A percentile compares a stretch with the other conserved stretches of the same genome.
phyloP scores from a whole-genome alignment of 92 coral and sea anemone genomes.

The Zoanthus gigantus region DNA sequence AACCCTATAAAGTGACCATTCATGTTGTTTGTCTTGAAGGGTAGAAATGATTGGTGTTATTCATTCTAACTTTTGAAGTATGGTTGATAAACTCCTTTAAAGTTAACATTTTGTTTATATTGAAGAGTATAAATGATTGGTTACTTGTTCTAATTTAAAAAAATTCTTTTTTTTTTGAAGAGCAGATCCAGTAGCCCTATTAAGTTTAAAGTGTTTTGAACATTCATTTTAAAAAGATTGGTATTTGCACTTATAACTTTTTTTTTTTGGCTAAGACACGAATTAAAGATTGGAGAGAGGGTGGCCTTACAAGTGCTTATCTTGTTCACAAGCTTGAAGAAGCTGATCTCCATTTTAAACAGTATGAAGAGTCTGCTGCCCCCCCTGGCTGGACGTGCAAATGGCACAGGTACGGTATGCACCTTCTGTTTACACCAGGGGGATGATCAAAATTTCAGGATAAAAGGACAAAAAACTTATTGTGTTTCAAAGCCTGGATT shows the following conservation, averaged over 20 bases:
- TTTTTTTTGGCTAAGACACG: conserved; percentile 68
- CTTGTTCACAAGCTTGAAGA: conserved; percentile 83
- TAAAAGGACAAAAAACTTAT: conserved; percentile 36
- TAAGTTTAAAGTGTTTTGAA: neutral
- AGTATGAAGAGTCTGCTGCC: conserved; percentile 94
- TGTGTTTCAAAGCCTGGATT: conserved; percentile 37
- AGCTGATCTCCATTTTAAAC: conserved; percentile 85
- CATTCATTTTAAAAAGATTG: neutral
- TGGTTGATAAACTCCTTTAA: too few species aligned
- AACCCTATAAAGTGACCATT: too few species aligned
- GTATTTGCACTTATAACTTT: neutral
- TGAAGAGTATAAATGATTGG: too few species aligned
- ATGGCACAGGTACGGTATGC: conserved; percentile 99
- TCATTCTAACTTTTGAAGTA: too few species aligned
- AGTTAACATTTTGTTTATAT: too few species aligned
- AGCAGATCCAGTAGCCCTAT: too few species aligned
- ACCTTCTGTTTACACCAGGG: conserved; percentile 82
- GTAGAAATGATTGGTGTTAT: too few species aligned
- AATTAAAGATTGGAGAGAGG: conserved; percentile 96
- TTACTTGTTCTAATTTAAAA: too few species aligned
- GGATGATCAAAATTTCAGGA: conserved; percentile 49
- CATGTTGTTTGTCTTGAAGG: too few species aligned
- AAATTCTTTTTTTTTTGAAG: too few species aligned
- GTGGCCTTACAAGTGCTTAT: conserved; percentile 88
- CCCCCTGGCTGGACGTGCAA: conserved; percentile 99